Evolutionary conservation across 2,113 vertebrate species (phyloP).

Genomic region (Malurus elegans): DNA sequence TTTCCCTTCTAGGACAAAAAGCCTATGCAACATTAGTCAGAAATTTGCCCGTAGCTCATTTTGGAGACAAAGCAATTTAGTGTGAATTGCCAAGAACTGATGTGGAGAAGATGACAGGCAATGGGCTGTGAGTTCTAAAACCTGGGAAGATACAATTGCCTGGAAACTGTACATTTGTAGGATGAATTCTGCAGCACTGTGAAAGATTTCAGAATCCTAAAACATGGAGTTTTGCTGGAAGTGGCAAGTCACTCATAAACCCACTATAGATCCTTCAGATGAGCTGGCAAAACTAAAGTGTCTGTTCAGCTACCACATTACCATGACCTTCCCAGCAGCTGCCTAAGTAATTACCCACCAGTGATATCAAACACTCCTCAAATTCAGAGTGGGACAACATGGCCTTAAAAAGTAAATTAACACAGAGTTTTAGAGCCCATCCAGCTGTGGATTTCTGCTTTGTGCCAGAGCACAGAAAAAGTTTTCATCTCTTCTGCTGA

Average conservation of each 20-base stretch:
- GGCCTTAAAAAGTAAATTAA: background rate
- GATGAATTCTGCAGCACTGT: background rate
- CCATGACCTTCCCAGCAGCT: background rate
- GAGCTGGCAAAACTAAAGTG: background rate
- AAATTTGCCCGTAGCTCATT: background rate
- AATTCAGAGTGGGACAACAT: background rate
- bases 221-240: background rate
- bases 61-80: background rate
- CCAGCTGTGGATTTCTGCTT: background rate
- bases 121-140: background rate
- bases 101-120: background rate
- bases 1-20: background rate
- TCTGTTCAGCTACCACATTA: background rate
- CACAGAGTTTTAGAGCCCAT: background rate
- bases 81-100: background rate
- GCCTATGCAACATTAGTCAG: background rate
- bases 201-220: background rate
- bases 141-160: background rate
- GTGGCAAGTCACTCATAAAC: background rate
- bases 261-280: background rate
- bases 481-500: background rate
- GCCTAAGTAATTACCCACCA: background rate
- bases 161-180: background rate
- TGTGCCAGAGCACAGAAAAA: background rate
- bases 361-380: background rate